Percentiles rank a stretch among this genome's conserved stretches.
These are phyloP conservation scores for Bombylius major DNA, from an alignment of 2,888 invertebrate species.

Conservation along the genomic window DNA sequence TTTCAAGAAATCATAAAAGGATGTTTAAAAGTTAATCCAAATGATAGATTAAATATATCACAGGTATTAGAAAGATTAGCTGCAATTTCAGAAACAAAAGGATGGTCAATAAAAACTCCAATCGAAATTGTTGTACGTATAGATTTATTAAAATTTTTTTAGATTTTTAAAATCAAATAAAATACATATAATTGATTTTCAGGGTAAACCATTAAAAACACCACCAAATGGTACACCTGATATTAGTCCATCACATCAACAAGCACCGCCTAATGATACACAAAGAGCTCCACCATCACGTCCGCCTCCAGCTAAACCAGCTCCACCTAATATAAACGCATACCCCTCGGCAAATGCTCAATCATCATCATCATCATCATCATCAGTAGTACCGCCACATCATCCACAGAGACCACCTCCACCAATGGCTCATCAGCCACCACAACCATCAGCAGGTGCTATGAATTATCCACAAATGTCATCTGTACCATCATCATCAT, in stretches of 20 bases:
- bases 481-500: slow-evolving; percentile 8
- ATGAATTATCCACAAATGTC: slow-evolving; percentile 8
- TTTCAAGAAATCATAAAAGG: slow-evolving; percentile 85
- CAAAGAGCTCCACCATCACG: neutral
- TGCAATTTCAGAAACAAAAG: slow-evolving; percentile 76
- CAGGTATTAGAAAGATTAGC: slow-evolving; percentile 74
- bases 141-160: neutral
- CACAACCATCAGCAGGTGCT: neutral
- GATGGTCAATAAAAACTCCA: slow-evolving; percentile 69
- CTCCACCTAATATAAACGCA: neutral
- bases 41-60: slow-evolving; percentile 63
- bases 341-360: no score
- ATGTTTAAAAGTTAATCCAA: slow-evolving; percentile 71
- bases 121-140: slow-evolving; percentile 34
- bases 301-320: neutral
- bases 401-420: neutral
- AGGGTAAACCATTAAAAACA: slow-evolving; percentile 29
- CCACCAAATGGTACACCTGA: slow-evolving; percentile 21
- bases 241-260: slow-evolving; percentile 10
- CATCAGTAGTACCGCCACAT: neutral
- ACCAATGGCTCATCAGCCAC: neutral
- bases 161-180: no score
- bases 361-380: no score
- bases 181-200: neutral
- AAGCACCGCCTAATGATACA: neutral